Evolutionary conservation across 2,113 vertebrate genomes (phyloP), one percentile per base, ranked within the genome.

Genomic region (Meleagris gallopavo): DNA sequence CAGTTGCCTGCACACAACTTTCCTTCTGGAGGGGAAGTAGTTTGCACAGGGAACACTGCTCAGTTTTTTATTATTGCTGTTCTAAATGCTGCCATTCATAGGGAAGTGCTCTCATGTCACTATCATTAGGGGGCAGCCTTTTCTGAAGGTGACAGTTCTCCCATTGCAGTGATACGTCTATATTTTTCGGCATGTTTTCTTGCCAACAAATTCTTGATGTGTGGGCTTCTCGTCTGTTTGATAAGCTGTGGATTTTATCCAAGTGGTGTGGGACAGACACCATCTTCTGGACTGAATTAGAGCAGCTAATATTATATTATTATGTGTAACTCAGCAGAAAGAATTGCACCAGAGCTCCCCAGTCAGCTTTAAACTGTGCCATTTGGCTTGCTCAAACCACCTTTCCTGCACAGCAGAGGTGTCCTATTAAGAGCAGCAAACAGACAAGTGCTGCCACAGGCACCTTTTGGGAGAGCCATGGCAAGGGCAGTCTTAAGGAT

Each of bases 41-140:
- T 11, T 36, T 13, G 11, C 15, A 20, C 12, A 34, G n/a, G 17
- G 41, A 18, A 22, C 1, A 0, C 11, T 0, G 0, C 30, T 11
- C 2, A 2, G 6, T 9, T 62, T 67, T 66, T 57, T 6, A 22
- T 4, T 6, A 10, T n/a, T 62, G 43, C 40, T 15, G 7, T 15
- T 6, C 32, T 24, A 40, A 72, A 61, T 27, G 6, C 19, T 24
- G 4, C 30, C 4, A 0, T 1, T 20, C 27, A 7, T 18, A 38
- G 27, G 34, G 3, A 11, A 19, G 60, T 9, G 22, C 45, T 4
- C 41, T 73, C 32, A 13, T 7, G 34, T 27, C 71, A 74, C 19
- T 34, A 27, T 48, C 60, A 38, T 8, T 41, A 55, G 65, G 34
- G 45, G 46, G 15, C 46, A 82, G 52, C 34, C 60, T 67, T 48